Percentiles rank a stretch among this genome's conserved stretches.
These are phyloP conservation scores for Tonatia bakeri DNA, from an alignment of 2,113 vertebrate species.

Conservation along the genomic window DNA sequence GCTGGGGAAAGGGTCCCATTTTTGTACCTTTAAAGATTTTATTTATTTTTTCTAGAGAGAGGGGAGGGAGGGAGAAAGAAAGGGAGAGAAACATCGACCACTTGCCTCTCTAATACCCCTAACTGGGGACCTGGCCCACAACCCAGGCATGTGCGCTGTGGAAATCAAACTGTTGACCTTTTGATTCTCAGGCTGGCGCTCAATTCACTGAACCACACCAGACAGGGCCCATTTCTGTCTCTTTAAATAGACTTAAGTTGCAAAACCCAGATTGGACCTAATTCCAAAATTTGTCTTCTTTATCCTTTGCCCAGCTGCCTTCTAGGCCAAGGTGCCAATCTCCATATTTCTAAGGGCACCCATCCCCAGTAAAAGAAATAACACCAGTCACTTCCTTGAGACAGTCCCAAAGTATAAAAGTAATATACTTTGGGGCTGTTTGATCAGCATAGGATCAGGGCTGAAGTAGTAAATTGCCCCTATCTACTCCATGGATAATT, in stretches of 20 bases:
- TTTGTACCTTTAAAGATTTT: too few relatives aligned
- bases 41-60: too few relatives aligned
- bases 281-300: not conserved
- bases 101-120: too few relatives aligned
- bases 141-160: too few relatives aligned
- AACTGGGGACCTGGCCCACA: too few relatives aligned
- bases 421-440: not conserved
- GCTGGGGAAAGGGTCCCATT: too few relatives aligned
- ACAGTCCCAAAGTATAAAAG: not conserved
- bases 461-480: not conserved
- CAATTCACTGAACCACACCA: too few relatives aligned
- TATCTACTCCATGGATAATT: not conserved
- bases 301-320: not conserved
- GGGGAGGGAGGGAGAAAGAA: too few relatives aligned
- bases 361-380: not conserved
- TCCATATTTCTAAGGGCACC: not conserved
- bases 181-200: too few relatives aligned
- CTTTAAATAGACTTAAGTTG: not conserved
- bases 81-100: too few relatives aligned
- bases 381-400: not conserved
- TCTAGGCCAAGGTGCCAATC: not conserved
- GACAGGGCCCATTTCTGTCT: not conserved
- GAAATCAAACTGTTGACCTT: too few relatives aligned
- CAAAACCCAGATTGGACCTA: not conserved
- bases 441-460: not conserved